These are phyloP conservation scores for Limosa lapponica DNA, from an alignment of 2,797 vertebrate genomes.

Conservation along the genomic window DNA sequence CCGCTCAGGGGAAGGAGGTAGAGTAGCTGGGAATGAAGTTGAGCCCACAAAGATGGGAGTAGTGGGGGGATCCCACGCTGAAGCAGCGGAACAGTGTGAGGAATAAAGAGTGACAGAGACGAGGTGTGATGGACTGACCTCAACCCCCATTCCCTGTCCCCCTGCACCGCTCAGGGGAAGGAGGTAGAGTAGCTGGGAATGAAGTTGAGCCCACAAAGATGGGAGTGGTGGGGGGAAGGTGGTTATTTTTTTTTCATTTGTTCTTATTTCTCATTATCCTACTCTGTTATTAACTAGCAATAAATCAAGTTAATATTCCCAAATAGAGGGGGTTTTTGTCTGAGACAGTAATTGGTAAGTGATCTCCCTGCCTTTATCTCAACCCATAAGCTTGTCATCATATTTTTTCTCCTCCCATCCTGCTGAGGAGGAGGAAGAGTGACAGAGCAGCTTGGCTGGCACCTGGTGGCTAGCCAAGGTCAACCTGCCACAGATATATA, in stretches of 20 bases:
- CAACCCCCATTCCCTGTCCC: neutral
- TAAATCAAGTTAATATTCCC: neutral
- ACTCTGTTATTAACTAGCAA: neutral
- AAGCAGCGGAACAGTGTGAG: neutral
- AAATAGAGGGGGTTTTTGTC: neutral
- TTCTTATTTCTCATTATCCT: neutral
- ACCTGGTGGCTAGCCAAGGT: neutral
- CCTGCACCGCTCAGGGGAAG: accelerated
- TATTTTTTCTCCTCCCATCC: neutral
- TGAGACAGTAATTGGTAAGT: neutral
- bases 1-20: neutral
- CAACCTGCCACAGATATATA: neutral
- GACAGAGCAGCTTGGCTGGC: neutral
- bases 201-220: neutral
- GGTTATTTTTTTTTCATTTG: neutral
- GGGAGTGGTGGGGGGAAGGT: neutral
- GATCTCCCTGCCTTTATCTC: neutral
- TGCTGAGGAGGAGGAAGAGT: neutral
- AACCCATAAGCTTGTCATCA: accelerated
- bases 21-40: neutral
- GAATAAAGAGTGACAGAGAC: neutral
- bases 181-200: neutral
- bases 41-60: no score
- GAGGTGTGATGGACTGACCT: neutral
- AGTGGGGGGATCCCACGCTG: neutral